Evolutionary conservation across 2,888 invertebrate species (phyloP).

Genomic region (Chloroclysta siterata): DNA sequence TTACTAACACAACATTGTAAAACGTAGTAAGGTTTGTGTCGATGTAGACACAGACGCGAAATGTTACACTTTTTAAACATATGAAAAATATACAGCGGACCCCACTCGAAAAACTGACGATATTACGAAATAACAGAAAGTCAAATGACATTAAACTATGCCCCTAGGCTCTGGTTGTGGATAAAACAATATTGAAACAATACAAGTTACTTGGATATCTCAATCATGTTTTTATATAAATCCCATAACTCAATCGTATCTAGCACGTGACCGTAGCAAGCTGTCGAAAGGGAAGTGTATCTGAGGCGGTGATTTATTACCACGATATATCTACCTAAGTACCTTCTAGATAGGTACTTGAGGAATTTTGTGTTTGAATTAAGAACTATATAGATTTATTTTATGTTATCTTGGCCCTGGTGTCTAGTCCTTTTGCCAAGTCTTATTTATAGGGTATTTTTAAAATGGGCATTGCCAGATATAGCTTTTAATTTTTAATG

Average conservation of each 20-base stretch:
- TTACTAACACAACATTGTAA: too few species aligned
- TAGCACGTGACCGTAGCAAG: slow-evolving; percentile 32
- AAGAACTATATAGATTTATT: too few species aligned
- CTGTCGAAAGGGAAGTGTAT: slow-evolving; percentile 28
- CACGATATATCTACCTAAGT: slow-evolving; percentile 14
- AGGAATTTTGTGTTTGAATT: slow-evolving; percentile 7
- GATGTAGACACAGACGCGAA: too few species aligned
- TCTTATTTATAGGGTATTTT: too few species aligned
- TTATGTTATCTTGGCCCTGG: too few species aligned
- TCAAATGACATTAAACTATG: background rate
- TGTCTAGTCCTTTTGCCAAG: too few species aligned
- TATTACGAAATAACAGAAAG: background rate
- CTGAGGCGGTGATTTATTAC: slow-evolving; percentile 31
- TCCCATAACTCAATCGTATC: slow-evolving; percentile 38
- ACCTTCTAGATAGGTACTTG: background rate
- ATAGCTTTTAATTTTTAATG: too few species aligned
- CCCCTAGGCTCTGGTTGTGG: background rate
- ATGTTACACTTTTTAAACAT: too few species aligned
- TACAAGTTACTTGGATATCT: background rate
- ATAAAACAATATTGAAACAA: background rate
- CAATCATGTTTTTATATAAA: slow-evolving; percentile 16
- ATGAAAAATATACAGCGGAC: too few species aligned
- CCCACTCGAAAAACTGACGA: too few species aligned
- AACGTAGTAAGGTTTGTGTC: too few species aligned
- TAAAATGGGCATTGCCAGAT: too few species aligned